Evolutionary conservation across 2,113 vertebrate species (phyloP).

Genomic region (rabbit (Oryctolagus cuniculus)): DNA sequence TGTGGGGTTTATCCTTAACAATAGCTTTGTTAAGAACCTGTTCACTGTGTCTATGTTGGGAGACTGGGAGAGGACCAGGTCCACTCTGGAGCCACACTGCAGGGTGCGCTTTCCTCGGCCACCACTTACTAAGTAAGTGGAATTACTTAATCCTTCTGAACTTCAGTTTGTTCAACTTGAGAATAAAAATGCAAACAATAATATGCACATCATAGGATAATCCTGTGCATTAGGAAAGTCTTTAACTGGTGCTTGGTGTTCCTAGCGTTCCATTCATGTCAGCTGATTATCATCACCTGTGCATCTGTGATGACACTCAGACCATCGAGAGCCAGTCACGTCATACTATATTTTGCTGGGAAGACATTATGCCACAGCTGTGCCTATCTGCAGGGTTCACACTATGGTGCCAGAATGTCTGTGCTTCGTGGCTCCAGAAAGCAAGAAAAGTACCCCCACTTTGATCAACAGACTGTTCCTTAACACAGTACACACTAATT

Average conservation of each 20-base stretch:
- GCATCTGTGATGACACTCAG: background rate
- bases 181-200: background rate
- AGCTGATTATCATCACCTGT: background rate
- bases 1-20: background rate
- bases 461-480: background rate
- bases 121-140: background rate
- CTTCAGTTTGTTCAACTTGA: background rate
- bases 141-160: background rate
- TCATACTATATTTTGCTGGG: background rate
- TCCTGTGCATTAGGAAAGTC: background rate
- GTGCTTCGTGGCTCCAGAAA: background rate
- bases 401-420: background rate
- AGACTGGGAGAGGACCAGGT: background rate
- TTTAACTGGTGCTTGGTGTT: background rate
- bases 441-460: background rate
- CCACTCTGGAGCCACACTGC: background rate
- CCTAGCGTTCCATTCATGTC: background rate
- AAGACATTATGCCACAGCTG: background rate
- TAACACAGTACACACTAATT: constrained; percentile 21
- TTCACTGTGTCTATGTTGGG: background rate
- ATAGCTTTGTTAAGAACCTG: background rate
- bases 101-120: background rate
- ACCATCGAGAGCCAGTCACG: background rate
- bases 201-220: background rate
- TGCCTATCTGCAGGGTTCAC: background rate